These are phyloP conservation scores for Anableps anableps DNA, from an alignment of 2,797 vertebrate genomes.

Conservation along the genomic window DNA sequence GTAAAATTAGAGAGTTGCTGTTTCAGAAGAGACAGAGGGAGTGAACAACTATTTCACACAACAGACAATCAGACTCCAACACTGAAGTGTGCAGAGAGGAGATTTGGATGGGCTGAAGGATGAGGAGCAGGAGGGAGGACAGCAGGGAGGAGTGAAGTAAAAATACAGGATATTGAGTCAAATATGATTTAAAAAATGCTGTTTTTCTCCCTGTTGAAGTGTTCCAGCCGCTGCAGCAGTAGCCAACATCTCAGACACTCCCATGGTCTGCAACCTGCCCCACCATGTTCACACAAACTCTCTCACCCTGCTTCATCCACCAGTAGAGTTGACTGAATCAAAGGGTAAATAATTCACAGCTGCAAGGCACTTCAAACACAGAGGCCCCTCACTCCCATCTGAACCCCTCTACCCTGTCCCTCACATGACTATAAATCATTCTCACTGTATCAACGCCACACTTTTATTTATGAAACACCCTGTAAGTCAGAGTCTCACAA, in stretches of 20 bases:
- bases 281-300: constrained; percentile 54
- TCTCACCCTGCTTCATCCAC: constrained; percentile 65
- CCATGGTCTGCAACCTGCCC: constrained; percentile 73
- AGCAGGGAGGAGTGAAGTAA: constrained; percentile 55
- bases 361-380: constrained; percentile 74
- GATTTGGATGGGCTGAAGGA: constrained; percentile 46
- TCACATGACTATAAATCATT: constrained; percentile 75
- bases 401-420: constrained; percentile 40
- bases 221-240: constrained; percentile 68
- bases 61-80: constrained; percentile 71
- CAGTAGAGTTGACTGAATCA: constrained; percentile 63
- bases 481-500: constrained; percentile 62
- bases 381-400: constrained; percentile 64
- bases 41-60: constrained; percentile 62
- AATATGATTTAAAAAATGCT: constrained; percentile 58
- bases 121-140: constrained; percentile 53
- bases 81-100: constrained; percentile 25
- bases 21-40: constrained; percentile 57
- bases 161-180: constrained; percentile 59
- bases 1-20: constrained; percentile 64
- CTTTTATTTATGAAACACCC: constrained; percentile 79
- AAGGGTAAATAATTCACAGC: constrained; percentile 81
- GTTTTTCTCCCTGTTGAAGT: constrained; percentile 64
- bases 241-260: constrained; percentile 68
- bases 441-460: constrained; percentile 70